These are phyloP conservation scores for Melozone crissalis DNA, from an alignment of 2,113 vertebrate species.

Conservation along the genomic window DNA sequence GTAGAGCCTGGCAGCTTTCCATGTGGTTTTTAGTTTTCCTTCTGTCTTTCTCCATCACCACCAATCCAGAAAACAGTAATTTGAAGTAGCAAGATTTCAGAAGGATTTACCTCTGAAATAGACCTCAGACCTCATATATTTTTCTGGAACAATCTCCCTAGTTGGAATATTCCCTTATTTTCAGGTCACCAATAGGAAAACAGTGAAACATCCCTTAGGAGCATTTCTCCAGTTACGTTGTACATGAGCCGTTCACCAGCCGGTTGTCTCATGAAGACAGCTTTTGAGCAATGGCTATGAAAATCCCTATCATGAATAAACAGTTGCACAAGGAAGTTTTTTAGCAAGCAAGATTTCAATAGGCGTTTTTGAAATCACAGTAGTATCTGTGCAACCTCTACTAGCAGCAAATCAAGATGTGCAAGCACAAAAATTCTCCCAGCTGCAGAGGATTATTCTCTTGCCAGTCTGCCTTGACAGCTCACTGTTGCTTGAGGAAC, in stretches of 20 bases:
- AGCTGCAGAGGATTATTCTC: not conserved
- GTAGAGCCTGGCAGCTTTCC: not conserved
- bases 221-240: not conserved
- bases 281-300: not conserved
- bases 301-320: not conserved
- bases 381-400: not conserved
- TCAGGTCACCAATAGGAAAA: not conserved
- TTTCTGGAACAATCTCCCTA: not conserved
- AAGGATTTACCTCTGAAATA: not conserved
- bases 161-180: not conserved
- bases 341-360: not conserved
- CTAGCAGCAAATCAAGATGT: not conserved
- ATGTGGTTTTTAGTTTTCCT: not conserved
- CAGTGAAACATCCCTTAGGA: not conserved
- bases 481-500: not conserved
- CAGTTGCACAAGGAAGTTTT: not conserved
- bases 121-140: not conserved
- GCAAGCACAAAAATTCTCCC: not conserved
- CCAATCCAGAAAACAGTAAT: not conserved
- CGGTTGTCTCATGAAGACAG: not conserved
- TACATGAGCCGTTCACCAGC: not conserved
- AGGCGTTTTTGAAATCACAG: not conserved
- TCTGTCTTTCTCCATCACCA: not conserved
- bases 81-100: not conserved
- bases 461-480: not conserved